Percentiles rank a stretch among this genome's conserved stretches.
Evolutionary conservation across 2,888 invertebrate genomes (phyloP).

Genomic region (Agrypnus murinus): DNA sequence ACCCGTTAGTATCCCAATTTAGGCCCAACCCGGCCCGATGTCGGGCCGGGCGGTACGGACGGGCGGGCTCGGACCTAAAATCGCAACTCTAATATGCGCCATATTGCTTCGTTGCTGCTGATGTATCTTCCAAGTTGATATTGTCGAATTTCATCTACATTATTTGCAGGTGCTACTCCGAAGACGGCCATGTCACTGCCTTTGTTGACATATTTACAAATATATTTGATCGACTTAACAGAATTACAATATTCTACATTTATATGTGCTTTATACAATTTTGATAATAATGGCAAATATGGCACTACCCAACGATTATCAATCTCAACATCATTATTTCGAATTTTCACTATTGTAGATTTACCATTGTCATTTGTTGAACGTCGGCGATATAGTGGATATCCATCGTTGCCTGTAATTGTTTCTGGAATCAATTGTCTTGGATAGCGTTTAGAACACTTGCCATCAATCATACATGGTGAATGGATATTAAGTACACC

Average conservation of each 20-base stretch:
- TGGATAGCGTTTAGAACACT: constrained; percentile 61
- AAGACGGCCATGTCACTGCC: constrained; percentile 58
- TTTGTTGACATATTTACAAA: constrained; percentile 67
- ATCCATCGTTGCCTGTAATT: constrained; percentile 57
- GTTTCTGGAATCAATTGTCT: constrained; percentile 35
- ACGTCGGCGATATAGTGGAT: constrained; percentile 61
- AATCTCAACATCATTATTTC: constrained; percentile 51
- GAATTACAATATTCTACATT: constrained; percentile 67
- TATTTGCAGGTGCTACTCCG: constrained; percentile 54
- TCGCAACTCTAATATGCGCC: too few relatives aligned
- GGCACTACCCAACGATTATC: constrained; percentile 67
- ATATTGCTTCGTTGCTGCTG: constrained; percentile 61
- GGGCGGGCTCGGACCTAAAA: too few relatives aligned
- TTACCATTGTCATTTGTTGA: constrained; percentile 17
- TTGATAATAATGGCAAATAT: constrained; percentile 60
- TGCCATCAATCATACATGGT: constrained; percentile 56
- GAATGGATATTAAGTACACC: background rate
- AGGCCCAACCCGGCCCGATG: too few relatives aligned
- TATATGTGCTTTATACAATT: constrained; percentile 61
- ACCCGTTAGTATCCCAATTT: too few relatives aligned
- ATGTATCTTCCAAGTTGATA: constrained; percentile 60
- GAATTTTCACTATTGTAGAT: constrained; percentile 7
- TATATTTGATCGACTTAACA: constrained; percentile 68
- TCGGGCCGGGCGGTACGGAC: too few relatives aligned
- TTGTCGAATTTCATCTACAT: constrained; percentile 54